These are phyloP conservation scores for Rhyacichthys aspro DNA, from an alignment of 2,797 vertebrate genomes.

Conservation along the genomic window DNA sequence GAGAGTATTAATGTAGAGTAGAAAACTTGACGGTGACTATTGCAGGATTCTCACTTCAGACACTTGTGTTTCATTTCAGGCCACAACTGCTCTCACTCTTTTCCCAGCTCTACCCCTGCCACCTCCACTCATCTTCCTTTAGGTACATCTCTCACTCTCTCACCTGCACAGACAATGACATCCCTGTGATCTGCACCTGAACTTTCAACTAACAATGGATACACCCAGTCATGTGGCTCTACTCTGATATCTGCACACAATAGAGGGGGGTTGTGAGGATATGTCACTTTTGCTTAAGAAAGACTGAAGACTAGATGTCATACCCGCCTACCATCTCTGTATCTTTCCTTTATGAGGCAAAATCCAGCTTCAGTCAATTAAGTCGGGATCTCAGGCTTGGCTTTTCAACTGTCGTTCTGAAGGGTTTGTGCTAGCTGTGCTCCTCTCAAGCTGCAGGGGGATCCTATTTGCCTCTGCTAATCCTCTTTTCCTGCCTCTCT, in stretches of 20 bases:
- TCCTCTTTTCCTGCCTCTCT: conserved; percentile 70
- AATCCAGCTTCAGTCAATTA: conserved; percentile 72
- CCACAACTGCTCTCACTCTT: conserved; percentile 69
- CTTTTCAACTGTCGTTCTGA: conserved; percentile 72
- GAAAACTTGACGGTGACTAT: conserved; percentile 42
- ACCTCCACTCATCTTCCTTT: conserved; percentile 68
- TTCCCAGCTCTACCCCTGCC: conserved; percentile 64
- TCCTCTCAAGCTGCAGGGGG: conserved; percentile 61
- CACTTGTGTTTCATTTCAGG: conserved; percentile 79
- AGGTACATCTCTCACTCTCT: conserved; percentile 54
- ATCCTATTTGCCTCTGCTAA: conserved; percentile 72
- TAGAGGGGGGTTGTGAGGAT: conserved; percentile 27
- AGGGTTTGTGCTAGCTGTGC: conserved; percentile 52
- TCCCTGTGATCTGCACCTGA: conserved; percentile 46
- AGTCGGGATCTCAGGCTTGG: conserved; percentile 46
- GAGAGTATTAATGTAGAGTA: conserved; percentile 22
- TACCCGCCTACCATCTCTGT: conserved; percentile 54
- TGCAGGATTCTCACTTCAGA: conserved; percentile 53
- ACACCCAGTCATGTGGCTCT: conserved; percentile 38
- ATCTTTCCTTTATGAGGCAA: conserved; percentile 59
- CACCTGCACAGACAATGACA: conserved; percentile 40
- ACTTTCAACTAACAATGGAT: conserved; percentile 56
- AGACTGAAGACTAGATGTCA: conserved; percentile 55
- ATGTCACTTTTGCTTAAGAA: conserved; percentile 57
- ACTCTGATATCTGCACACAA: conserved; percentile 41